Base-by-base conservation (phyloP, 2,797 vertebrate species). In the Triplophysa yarkandensis region DNA sequence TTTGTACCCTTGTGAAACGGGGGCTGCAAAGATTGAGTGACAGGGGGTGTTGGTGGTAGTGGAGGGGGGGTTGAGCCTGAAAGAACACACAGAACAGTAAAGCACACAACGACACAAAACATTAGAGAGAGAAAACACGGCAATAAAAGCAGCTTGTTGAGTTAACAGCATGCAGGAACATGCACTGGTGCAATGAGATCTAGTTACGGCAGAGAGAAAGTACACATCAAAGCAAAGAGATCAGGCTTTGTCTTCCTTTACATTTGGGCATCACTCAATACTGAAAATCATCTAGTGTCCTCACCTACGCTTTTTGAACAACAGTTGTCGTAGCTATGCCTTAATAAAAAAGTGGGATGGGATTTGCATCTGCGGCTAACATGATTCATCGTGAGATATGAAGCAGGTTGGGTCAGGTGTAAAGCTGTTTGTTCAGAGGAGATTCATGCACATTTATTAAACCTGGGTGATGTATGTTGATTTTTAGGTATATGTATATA, bases 1-100 rank as follows among this genome's bases (percentile, higher is more conserved):
- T 85, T 89, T 92, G 91, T 95, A 93, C 93, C 93, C 90, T 94
- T 94, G 88, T 89, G 89, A 88, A 90, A 90, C 77, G 87, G 85
- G 90, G 91, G 86, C 83, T 85, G 87, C 80, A 88, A 88, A 91
- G 90, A 89, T 80, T 90, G 88, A 83, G 85, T 91, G 90, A 91
- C 85, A 90, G 92, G 91, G 88, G 86, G 91, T 80, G 90, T 90
- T 93, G 91, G 73, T 92, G 90, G 86, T 92, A 90, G 90, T 86
- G 88, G 86, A 89, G 90, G 87, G 85, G 90, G 90, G 89, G 92
- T 91, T 85, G 89, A 89, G 88, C 87, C 90, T 94, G 92, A 87
- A 94, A 94, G 89, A 87, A 92, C 76, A 92, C 1, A 87, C 81
- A 89, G 79, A 86, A 91, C 68, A 88, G 87, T 89, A 84, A 91